Evolutionary conservation across 2,797 vertebrate species (phyloP), one percentile per base, ranked within the genome.

Genomic region (Acomys russatus): DNA sequence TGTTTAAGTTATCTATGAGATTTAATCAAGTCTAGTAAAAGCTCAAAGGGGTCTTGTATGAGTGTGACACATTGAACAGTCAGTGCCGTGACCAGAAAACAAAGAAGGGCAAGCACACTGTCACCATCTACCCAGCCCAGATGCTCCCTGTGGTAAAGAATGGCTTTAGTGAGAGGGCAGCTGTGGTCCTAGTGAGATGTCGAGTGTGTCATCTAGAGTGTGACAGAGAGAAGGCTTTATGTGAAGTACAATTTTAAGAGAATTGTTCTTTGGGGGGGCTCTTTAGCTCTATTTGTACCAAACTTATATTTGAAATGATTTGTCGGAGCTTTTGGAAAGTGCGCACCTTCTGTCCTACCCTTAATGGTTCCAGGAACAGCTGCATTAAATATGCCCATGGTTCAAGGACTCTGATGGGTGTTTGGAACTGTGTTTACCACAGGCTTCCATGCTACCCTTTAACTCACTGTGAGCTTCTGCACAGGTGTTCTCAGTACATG

Each of bases 221-320:
- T n/a, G 76, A 23, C 0, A 33, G 70, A 66, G 28, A 77, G 9
- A 9, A 9, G 25, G 28, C n/a, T 73, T 77, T 61, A 10, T 30
- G 59, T 51, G 64, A 70, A 8, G 64, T 76, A 49, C 30, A 54
- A 38, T 92, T 73, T 73, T 59, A 30, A 59, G 79, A 88, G 66
- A 84, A 51, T 20, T 56, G 1, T 56, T 56, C 74, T 61, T 33
- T 59, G 33, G 22, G n/a, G 79, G 59, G n/a, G 38, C 49, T 35
- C 56, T 66, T 56, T 68, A 88, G 20, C 63, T 80, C 6, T 30
- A 33, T 49, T 56, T 51, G 11, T 71, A 64, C 44, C 8, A 28
- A 77, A 87, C 64, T 71, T 70, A 61, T 63, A 80, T 74, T 73
- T 90, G 44, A 83, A 92, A 54, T 71, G 25, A 59, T 73, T 87